Percentiles rank a stretch among this genome's conserved stretches.
phyloP scores from a whole-genome alignment of 2,113 vertebrate genomes.

The Tympanuchus pallidicinctus region DNA sequence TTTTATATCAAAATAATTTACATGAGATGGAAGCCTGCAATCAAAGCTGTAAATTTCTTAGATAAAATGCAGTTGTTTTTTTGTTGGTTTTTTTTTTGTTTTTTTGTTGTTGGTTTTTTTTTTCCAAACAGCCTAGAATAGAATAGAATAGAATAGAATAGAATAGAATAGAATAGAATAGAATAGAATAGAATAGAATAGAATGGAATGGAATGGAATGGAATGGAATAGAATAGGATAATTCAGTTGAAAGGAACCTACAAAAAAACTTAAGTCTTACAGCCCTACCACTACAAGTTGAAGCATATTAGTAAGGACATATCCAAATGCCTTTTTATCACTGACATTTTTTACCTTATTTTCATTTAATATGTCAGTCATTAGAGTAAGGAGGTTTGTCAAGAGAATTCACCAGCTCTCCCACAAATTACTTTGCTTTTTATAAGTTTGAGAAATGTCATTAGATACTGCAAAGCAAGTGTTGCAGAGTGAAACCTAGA shows the following conservation, averaged over 20 bases:
- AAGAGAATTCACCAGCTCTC: neutral
- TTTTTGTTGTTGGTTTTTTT: too few species aligned
- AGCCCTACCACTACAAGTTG: neutral
- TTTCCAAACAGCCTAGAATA: neutral
- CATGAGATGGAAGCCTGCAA: neutral
- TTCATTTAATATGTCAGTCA: neutral
- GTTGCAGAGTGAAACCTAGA: neutral
- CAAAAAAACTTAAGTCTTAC: neutral
- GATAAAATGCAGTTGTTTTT: neutral
- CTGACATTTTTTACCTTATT: neutral
- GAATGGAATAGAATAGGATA: too few species aligned
- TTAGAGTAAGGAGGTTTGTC: neutral
- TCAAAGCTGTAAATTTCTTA: neutral
- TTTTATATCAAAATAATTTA: constrained; percentile 9
- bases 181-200: neutral
- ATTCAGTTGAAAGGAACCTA: neutral
- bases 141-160: neutral
- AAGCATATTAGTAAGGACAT: neutral
- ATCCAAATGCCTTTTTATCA: neutral
- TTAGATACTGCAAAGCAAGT: neutral
- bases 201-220: too few species aligned
- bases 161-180: neutral
- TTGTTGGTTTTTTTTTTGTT: too few species aligned
- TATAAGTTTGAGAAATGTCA: neutral
- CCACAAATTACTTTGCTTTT: neutral